Evolutionary conservation across 2,797 vertebrate genomes (phyloP), one percentile per base, ranked within the genome.

Genomic region (Catostomus latipinnis): DNA sequence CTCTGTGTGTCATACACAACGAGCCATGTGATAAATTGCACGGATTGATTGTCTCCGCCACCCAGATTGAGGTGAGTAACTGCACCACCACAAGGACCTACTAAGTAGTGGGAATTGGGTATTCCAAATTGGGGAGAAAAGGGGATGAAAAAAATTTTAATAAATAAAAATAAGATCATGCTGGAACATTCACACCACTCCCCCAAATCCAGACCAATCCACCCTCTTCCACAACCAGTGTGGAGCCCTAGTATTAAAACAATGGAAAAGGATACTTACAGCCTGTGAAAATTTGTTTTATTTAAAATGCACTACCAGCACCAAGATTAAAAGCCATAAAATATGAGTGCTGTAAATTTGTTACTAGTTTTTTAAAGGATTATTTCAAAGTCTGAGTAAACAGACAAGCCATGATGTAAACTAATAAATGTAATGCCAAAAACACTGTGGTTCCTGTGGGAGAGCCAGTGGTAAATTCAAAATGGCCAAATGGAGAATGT

Each of bases 331-430:
- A 45, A 13, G 43, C 60, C 9, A 80, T 72, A 50, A 73, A 66
- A 1, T 52, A 73, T 12, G 7, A 54, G 6, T 11, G 45, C 14
- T 18, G 18, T 72, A 72, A 65, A 71, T 79, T 71, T 48, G 52
- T 56, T 60, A 54, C 48, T 16, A 22, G 7, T 57, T 8, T 63
- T 45, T 6, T 56, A 79, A 65, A 49, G 16, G 34, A 72, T 71
- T 71, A 54, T 16, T 2, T 0, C 11, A 63, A 18, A 18, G 58
- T 71, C 58, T 72, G 60, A 8, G 16, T 63, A 65, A 78, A 79
- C 50, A 65, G 43, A 53, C 46, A 70, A 78, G 60, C 57, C 56
- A 50, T 56, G 34, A 65, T 53, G 56, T 78, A 66, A 63, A 71
- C 65, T n/a, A 65, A 56, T 71, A 56, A 45, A 53, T 13, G 3